A percentile compares a stretch with the other conserved stretches of the same genome.
Evolutionary conservation across 1,140 invertebrate species (phyloP).

Genomic region (Lutraria rhynchaena): DNA sequence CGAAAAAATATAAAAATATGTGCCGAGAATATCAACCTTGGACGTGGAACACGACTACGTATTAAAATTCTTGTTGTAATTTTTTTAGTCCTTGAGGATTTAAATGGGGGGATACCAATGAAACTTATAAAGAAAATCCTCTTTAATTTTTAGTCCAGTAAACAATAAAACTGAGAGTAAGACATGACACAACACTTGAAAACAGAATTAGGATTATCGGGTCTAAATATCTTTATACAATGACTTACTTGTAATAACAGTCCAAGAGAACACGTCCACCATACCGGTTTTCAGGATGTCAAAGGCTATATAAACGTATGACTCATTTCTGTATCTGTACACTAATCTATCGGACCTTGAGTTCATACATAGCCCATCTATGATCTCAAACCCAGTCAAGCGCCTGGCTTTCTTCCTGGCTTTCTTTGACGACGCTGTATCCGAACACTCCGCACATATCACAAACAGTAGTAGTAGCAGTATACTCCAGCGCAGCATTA

Average conservation of each 20-base stretch:
- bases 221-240: not conserved
- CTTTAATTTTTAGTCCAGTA: not conserved
- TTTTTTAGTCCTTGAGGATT: not conserved
- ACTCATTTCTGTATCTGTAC: conserved; percentile 54
- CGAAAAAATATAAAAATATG: no score
- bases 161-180: not conserved
- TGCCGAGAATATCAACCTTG: no score
- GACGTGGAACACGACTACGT: not conserved
- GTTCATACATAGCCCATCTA: conserved; percentile 43
- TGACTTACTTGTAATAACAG: conserved; percentile 13
- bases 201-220: no score
- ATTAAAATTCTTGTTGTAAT: not conserved
- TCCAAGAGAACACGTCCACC: conserved; percentile 44
- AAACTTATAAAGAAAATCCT: not conserved
- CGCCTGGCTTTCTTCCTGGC: no score
- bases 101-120: not conserved
- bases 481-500: no score
- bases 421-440: no score
- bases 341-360: conserved; percentile 39
- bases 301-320: conserved; percentile 51
- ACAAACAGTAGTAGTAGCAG: no score
- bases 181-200: no score
- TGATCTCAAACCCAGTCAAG: conserved; percentile 22
- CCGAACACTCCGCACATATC: no score
- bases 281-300: conserved; percentile 47